Base-by-base conservation (phyloP, 2,888 invertebrate species). In the Cephus pygmeus region DNA sequence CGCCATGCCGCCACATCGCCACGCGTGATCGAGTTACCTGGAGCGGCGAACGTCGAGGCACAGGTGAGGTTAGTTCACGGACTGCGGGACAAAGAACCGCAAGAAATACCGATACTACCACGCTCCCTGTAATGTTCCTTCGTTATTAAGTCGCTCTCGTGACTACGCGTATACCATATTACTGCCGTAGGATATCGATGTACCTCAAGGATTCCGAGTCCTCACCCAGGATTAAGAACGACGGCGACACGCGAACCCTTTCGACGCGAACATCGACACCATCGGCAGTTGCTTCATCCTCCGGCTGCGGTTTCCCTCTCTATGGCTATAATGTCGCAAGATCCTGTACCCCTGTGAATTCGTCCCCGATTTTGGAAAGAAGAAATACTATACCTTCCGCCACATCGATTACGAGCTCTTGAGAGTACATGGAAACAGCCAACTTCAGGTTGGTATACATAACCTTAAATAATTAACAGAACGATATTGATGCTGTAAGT, bases 21-120 rank as follows among this genome's bases (percentile, higher is more conserved):
- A 88, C 88, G 88, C 88, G 88, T 88, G 89, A 89, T 90, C 89
- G 87, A 88, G 88, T 90, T 90, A 90, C 89, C 85, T 85, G 86
- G 85, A 86, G 82, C 80, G 84, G 84, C 83, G 86, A 83, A 34
- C 36, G 76, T 82, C 78, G 80, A 82, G 84, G 84, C 84, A 83
- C 86, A 88, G 88, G 86, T 84, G 84, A 84, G 82, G 81, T 81
- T 78, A 79, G 86, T 85, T 84, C 83, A 85, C 84, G 87, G 86
- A 86, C 87, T 84, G 85, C 85, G 86, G 88, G 87, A 89, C 89
- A 88, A 89, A 89, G 89, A 89, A 89, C 89, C 89, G 88, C 89
- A 89, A 89, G 88, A 89, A 88, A 89, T 88, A 88, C 89, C 89
- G 88, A 89, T 88, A 89, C 87, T 84, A 87, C 87, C 84, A 85